phyloP scores from a whole-genome alignment of 2,113 vertebrate species.

The Drymodes brunneopygia region DNA sequence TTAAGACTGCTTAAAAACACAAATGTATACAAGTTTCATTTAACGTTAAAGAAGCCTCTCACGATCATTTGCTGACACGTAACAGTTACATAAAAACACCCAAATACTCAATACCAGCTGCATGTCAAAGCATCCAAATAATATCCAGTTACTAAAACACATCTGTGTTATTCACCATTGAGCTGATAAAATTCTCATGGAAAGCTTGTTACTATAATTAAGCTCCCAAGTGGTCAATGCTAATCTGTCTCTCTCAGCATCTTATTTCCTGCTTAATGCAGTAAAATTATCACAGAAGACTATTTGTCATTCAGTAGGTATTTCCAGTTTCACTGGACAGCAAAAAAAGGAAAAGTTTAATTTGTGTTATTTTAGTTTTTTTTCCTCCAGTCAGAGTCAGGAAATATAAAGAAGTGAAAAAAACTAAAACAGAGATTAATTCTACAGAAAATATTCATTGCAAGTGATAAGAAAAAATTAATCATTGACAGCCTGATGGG shows the following conservation, averaged over 20 bases:
- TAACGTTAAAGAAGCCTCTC: background rate
- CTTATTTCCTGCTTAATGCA: conserved; percentile 19
- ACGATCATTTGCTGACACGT: background rate
- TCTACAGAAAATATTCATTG: background rate
- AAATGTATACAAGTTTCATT: background rate
- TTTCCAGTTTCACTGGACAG: conserved; percentile 29
- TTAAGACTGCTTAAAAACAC: background rate
- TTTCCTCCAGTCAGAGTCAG: background rate
- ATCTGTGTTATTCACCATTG: background rate
- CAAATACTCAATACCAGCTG: background rate
- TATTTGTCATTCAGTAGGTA: background rate
- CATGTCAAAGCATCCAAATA: background rate
- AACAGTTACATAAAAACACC: background rate
- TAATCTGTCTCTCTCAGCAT: conserved; percentile 5
- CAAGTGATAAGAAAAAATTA: background rate
- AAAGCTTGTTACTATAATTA: conserved; percentile 35
- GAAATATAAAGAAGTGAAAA: background rate
- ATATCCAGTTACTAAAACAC: background rate
- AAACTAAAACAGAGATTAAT: background rate
- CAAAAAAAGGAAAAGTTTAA: background rate
- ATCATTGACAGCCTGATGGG: background rate
- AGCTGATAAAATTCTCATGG: background rate
- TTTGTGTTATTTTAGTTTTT: background rate
- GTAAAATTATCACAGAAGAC: conserved; percentile 25
- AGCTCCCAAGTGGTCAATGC: background rate